These are phyloP conservation scores for Anguilla rostrata DNA, from an alignment of 2,113 vertebrate species.

Conservation along the genomic window DNA sequence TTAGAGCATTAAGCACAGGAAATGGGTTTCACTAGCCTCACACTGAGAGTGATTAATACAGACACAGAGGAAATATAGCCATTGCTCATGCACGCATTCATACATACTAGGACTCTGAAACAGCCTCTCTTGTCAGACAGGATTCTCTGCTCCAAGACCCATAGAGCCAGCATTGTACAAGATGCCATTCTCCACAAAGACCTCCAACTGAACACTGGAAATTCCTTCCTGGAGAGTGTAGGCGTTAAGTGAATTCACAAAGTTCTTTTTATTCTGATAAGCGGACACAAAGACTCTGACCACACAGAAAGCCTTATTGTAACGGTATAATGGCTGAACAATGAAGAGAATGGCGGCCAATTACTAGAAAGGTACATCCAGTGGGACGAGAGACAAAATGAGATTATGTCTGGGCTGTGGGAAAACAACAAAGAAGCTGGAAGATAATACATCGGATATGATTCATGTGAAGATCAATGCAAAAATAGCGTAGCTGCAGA, in stretches of 20 bases:
- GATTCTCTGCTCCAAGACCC: neutral
- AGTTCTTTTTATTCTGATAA: constrained; percentile 50
- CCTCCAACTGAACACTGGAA: constrained; percentile 44
- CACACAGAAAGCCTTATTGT: constrained; percentile 48
- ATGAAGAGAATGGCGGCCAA: constrained; percentile 9
- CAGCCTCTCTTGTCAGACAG: neutral
- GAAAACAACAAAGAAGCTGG: neutral
- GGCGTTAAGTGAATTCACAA: constrained; percentile 62
- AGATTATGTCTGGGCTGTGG: neutral
- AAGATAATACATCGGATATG: neutral
- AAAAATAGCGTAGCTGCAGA: neutral
- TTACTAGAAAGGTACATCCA: neutral
- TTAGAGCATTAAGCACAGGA: neutral
- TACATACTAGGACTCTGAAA: constrained; percentile 5
- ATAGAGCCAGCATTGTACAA: constrained; percentile 35
- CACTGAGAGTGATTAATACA: neutral
- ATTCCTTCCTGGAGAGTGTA: constrained; percentile 59
- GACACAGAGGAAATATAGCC: neutral
- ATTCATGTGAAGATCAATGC: neutral
- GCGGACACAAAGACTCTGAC: constrained; percentile 37
- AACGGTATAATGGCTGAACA: neutral
- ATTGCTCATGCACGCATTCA: constrained; percentile 10
- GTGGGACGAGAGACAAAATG: neutral
- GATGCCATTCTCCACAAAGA: constrained; percentile 49
- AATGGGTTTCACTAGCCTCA: neutral